These are phyloP conservation scores for Channa maculata DNA, from an alignment of 2,113 vertebrate species.

Conservation along the genomic window DNA sequence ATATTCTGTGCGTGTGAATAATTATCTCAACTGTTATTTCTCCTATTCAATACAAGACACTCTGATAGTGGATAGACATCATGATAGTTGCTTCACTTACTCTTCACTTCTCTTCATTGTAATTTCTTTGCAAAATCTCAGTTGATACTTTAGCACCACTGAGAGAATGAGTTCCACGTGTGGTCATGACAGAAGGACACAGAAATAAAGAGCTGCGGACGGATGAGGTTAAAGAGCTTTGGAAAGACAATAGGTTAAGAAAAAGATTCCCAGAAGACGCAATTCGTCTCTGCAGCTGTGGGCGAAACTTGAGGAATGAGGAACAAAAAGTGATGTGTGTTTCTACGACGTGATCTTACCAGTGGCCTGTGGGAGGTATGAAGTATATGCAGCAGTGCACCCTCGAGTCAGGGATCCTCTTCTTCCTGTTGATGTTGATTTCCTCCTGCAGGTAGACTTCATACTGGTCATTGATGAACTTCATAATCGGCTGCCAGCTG, in stretches of 20 bases:
- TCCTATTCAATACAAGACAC: neutral
- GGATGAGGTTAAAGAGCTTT: slow-evolving; percentile 36
- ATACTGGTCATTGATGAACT: slow-evolving; percentile 98
- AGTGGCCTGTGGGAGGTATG: slow-evolving; percentile 97
- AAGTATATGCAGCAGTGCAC: slow-evolving; percentile 99
- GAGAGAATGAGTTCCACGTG: slow-evolving; percentile 60
- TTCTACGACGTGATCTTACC: slow-evolving; percentile 77
- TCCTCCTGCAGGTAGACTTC: slow-evolving; percentile 98
- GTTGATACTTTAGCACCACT: slow-evolving; percentile 43
- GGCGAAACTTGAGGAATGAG: slow-evolving; percentile 23
- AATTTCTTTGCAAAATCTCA: slow-evolving; percentile 45
- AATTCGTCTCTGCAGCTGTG: slow-evolving; percentile 38
- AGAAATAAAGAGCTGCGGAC: slow-evolving; percentile 17
- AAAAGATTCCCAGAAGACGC: slow-evolving; percentile 48
- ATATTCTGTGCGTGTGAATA: too few relatives aligned
- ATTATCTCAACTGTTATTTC: neutral
- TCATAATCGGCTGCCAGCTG: slow-evolving; percentile 99
- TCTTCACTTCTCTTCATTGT: neutral
- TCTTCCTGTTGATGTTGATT: slow-evolving; percentile 96
- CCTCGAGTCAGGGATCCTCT: slow-evolving; percentile 93
- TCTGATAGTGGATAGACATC: neutral
- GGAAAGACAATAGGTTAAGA: slow-evolving; percentile 45
- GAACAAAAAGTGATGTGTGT: neutral
- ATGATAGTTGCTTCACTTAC: neutral
- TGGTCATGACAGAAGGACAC: slow-evolving; percentile 29